Evolutionary conservation across 2,113 vertebrate species (phyloP), one percentile per base, ranked within the genome.

Genomic region (Melanocharis versteri): DNA sequence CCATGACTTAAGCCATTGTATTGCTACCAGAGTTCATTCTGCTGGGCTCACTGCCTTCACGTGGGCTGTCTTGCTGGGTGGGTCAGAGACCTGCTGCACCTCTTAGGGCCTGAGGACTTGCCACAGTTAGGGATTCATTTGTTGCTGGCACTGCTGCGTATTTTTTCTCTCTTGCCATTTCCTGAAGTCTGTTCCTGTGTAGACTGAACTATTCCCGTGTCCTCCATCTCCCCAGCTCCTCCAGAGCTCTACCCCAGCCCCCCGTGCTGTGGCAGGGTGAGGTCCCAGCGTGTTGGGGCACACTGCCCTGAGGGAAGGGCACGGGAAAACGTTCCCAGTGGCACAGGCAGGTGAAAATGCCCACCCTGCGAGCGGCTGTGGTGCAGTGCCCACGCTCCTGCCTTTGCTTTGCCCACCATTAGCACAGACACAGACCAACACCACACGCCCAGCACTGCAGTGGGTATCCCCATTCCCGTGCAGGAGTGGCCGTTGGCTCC

Each of bases 381-480:
- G 35, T 21, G 20, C 45, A 31, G 30, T 6, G 48, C 73, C 47
- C 30, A 6, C 0, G 0, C 27, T 35, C 11, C 33, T 3, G 2
- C 10, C 40, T 42, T 48, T 2, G 4, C 71, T 84, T 50, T 54
- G 50, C 75, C 20, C 5, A 5, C 45, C 3, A 1, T 27, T 28
- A 66, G 54, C 22, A 33, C 21, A 40, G 45, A 9, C 1, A 15
- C 50, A 61, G 50, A 23, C 7, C 1, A 5, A 21, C 37, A 40
- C 31, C 39, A 8, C 12, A 1, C 0, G 0, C 33, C 51, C 2
- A 1, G 6, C 2, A 9, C 48, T 14, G 35, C 48, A 35, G 31
- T 0, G 0, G 20, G 21, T 30, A 39, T 69, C 35, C 56, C 51
- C 1, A 1, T 56, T 53, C 20, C 22, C 0, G 0, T 21, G 31